Evolutionary conservation across 2,113 vertebrate genomes (phyloP), one percentile per base, ranked within the genome.

Genomic region (Chamaea fasciata): DNA sequence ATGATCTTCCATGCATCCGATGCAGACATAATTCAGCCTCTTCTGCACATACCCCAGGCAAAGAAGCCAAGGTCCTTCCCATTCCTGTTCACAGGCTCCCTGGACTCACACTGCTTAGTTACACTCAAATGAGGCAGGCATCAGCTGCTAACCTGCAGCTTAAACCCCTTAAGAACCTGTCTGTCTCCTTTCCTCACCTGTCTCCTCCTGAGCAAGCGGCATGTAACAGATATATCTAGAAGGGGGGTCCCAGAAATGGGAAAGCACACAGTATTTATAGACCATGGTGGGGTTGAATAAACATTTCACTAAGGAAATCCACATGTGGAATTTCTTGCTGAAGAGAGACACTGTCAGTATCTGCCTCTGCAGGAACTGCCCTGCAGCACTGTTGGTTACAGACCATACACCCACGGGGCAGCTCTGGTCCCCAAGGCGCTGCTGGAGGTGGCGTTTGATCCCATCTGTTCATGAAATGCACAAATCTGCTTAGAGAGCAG

Each of bases 281-380:
- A 83, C 26, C 55, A 41, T 0, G 0, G 9, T 33, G 57, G 59
- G 21, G 21, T 5, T 77, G 68, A 96, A 82, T 60, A 67, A 74
- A 59, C 28, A 80, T 84, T 90, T 70, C 21, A 35, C 55, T 82
- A 56, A 23, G 35, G 69, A 96, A 84, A 92, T 53, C 39, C 56
- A 55, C 11, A 11, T 2, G 37, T 23, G 19, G 49, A 28, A 49
- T 63, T 63, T 44, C 57, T 80, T 59, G 42, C 71, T 81, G 63
- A 74, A 70, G n/a, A 60, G 50, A 57, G 50, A 20, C 52, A 44
- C 24, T 52, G 59, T n/a, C 37, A 35, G 31, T 9, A 52, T 9
- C 37, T 50, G 23, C 8, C 17, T 42, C 19, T 53, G 44, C 35
- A 42, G 35, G 76, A 81, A n/a, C 13, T 74, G 49, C 41, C 64